Evolutionary conservation across 2,888 invertebrate genomes (phyloP), one percentile per base, ranked within the genome.

Genomic region (Fragum whitleyi): DNA sequence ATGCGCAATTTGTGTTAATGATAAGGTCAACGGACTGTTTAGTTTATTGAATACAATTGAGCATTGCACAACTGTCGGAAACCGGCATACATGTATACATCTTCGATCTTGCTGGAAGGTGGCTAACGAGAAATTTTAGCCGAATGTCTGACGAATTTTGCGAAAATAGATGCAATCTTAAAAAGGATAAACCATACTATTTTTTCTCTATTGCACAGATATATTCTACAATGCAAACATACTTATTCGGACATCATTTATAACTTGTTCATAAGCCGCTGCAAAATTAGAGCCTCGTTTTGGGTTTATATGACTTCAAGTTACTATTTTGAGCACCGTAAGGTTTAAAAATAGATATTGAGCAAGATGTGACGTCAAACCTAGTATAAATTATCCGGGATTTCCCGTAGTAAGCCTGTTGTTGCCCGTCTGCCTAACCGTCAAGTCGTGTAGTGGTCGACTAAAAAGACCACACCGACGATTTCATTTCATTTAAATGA

Each of bases 371-470:
- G 86, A 91, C 91, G 90, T 91, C 85, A 87, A 72, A 65, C 36
- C 36, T 42, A 74, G 86, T 90, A 91, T 91, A 91, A 86, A 90
- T 88, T 78, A 77, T 69, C 71, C 65, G 88, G 90, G 89, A 89
- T 87, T 89, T 87, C 89, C 87, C 81, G 74, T 78, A 59, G 39
- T 39, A 74, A 79, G 86, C 88, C 88, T 89, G 90, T 91, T 90
- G 91, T 91, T 92, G 91, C 91, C 89, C 89, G 90, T 89, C 89
- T 85, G 85, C 86, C 88, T 77, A 86, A 81, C 88, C 79, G 89
- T 79, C 79, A 82, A 87, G 85, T 88, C 90, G 90, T 89, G 70
- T 83, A 87, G 90, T 89, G 90, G 89, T 86, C 86, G 86, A 82
- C 88, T 88, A 87, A 87, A 86, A 86, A 86, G 86, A 87, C 90